Evolutionary conservation across 2,797 vertebrate genomes (phyloP).

Genomic region (Myotis pilosus): DNA sequence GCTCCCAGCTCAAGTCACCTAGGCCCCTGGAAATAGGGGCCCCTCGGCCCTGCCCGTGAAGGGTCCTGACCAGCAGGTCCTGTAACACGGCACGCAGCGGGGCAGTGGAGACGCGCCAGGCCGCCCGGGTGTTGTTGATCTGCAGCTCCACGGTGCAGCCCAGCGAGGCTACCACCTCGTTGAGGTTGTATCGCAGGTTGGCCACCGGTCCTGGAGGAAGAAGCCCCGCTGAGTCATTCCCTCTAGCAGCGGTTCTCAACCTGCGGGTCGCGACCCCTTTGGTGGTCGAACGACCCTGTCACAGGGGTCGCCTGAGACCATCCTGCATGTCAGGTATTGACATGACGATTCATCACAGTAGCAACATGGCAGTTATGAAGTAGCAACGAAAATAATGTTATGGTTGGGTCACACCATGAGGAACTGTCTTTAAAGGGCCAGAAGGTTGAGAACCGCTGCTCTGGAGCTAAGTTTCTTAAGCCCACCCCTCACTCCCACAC

Average conservation of each 20-base stretch:
- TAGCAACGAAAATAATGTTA: too few relatives aligned
- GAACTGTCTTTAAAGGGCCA: too few relatives aligned
- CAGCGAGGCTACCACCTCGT: constrained; percentile 86
- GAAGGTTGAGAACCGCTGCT: too few relatives aligned
- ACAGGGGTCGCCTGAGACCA: too few relatives aligned
- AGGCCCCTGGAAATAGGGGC: neutral
- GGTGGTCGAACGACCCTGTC: too few relatives aligned
- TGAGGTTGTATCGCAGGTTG: constrained; percentile 88
- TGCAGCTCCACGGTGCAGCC: constrained; percentile 93
- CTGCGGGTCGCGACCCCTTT: too few relatives aligned
- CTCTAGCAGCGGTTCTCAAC: too few relatives aligned
- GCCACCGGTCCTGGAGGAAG: constrained; percentile 86
- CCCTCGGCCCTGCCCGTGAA: accelerated
- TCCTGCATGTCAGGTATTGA: too few relatives aligned
- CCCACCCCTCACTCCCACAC: neutral
- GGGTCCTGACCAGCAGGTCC: constrained; percentile 85
- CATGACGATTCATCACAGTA: too few relatives aligned
- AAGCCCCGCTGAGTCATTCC: neutral
- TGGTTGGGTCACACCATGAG: too few relatives aligned
- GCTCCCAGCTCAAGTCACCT: neutral
- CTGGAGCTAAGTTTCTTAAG: neutral
- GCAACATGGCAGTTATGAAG: too few relatives aligned
- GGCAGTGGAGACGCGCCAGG: constrained; percentile 84
- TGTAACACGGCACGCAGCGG: constrained; percentile 84
- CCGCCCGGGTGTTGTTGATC: constrained; percentile 84